Evolutionary conservation across 2,888 invertebrate species (phyloP).

Genomic region (Petrophora chlorosata): DNA sequence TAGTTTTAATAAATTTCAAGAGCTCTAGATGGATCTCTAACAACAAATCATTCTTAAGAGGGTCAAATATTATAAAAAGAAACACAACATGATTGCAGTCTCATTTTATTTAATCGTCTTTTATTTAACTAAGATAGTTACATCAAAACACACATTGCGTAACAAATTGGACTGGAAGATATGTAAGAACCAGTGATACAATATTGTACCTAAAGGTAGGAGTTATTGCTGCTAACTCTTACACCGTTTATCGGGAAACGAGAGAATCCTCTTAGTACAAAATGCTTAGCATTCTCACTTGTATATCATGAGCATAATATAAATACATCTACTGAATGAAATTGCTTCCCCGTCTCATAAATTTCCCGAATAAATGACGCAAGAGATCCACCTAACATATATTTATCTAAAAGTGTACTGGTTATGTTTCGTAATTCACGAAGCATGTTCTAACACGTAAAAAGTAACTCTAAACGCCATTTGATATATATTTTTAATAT

Average conservation of each 20-base stretch:
- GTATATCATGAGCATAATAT: constrained; percentile 34
- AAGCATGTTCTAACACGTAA: constrained; percentile 74
- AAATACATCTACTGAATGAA: constrained; percentile 42
- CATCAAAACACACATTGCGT: constrained; percentile 79
- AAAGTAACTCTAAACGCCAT: constrained; percentile 73
- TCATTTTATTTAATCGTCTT: constrained; percentile 75
- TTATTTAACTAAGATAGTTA: constrained; percentile 75
- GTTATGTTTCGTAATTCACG: constrained; percentile 63
- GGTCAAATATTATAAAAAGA: constrained; percentile 32
- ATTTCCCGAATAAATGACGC: constrained; percentile 53
- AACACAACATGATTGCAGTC: constrained; percentile 71
- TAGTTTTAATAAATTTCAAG: too few relatives aligned
- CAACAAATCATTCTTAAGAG: background rate
- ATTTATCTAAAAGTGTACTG: constrained; percentile 57
- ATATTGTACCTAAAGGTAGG: constrained; percentile 51
- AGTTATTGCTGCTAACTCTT: constrained; percentile 38
- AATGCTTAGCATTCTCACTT: constrained; percentile 39
- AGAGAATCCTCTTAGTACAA: constrained; percentile 20
- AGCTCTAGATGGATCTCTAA: too few relatives aligned
- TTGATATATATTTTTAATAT: constrained; percentile 80
- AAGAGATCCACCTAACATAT: constrained; percentile 51
- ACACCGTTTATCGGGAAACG: constrained; percentile 27
- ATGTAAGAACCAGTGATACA: constrained; percentile 68
- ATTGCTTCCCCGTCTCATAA: constrained; percentile 21
- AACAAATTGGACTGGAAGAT: constrained; percentile 79